Percentiles rank a stretch among this genome's conserved stretches.
Conservation (phyloP, 1,140 invertebrate genomes). For the Arion vulgaris region DNA sequence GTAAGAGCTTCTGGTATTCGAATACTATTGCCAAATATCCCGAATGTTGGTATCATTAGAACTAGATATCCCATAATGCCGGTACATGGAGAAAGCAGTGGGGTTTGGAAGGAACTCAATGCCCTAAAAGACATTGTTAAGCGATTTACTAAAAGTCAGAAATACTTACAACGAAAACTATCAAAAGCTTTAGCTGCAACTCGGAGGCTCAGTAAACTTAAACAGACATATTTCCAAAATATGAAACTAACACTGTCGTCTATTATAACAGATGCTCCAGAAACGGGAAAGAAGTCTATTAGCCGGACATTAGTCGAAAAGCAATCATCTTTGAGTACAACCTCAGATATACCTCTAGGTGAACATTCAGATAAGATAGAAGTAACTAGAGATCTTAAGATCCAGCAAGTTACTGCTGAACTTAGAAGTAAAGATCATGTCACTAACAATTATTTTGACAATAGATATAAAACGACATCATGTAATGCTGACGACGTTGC, state of each 20-base stretch:
- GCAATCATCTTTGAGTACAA: constrained; percentile 17
- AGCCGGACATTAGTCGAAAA: not conserved
- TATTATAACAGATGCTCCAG: not conserved
- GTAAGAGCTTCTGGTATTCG: constrained; percentile 27
- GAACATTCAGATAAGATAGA: constrained; percentile 43
- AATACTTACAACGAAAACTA: constrained; percentile 30
- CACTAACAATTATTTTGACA: not conserved
- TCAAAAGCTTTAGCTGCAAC: constrained; percentile 28
- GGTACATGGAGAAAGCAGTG: constrained; percentile 53
- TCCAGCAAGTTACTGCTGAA: constrained; percentile 10
- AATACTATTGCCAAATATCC: constrained; percentile 32
- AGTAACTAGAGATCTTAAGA: constrained; percentile 29
- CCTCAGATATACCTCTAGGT: constrained; percentile 28
- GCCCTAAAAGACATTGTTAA: constrained; percentile 59
- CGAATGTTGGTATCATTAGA: constrained; percentile 48
- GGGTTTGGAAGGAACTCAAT: constrained; percentile 57
- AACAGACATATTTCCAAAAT: not conserved
- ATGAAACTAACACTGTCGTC: not conserved
- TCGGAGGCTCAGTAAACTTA: constrained; percentile 37
- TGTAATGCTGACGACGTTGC: not conserved
- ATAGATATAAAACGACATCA: not conserved
- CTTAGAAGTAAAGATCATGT: constrained; percentile 37
- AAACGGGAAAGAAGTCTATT: constrained; percentile 21
- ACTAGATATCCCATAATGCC: constrained; percentile 62
- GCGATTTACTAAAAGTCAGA: constrained; percentile 33